Evolutionary conservation across 2,888 invertebrate genomes (phyloP), one percentile per base, ranked within the genome.

Genomic region (Drosophila dives): DNA sequence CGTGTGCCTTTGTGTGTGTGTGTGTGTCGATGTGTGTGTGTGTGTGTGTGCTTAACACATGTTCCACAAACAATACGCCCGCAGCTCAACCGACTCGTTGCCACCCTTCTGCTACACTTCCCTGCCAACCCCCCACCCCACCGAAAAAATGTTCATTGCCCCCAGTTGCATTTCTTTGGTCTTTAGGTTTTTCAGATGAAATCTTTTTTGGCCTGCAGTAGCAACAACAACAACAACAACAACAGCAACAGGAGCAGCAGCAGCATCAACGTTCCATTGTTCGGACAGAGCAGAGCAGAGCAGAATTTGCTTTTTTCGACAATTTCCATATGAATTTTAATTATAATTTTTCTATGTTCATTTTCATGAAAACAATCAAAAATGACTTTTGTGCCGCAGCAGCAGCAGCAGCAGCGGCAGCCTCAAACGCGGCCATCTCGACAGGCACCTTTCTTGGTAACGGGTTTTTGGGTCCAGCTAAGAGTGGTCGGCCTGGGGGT

Each of bases 291-390:
- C 67, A 40, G 38, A 29, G 29, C 5, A 1, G 23, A 67, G 48
- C 48, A 67, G 34, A 67, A 65, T 67, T 34, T 68, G 50, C 64
- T 75, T 74, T 76, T 77, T 74, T 72, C 76, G 75, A 80, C 88
- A 87, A 89, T 89, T 87, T 89, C 59, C 86, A 89, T 87, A 89
- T 87, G 86, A 89, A 86, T 87, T 87, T 87, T 88, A 88, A 88
- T 88, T 88, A 88, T 88, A 90, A 88, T 88, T 90, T 88, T 88
- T 88, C 87, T 89, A 88, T 88, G 90, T 84, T 88, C 90, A 88
- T 88, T 89, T 89, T 81, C 86, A 89, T 89, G 86, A 88, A 89
- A 88, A 88, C 87, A 90, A 88, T 88, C 87, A 88, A 86, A 90
- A 88, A 88, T 90, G 79, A 88, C 90, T 89, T 87, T 82, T 86